Conservation (phyloP, 2,797 vertebrate species). For the Chelidonichthys spinosus region DNA sequence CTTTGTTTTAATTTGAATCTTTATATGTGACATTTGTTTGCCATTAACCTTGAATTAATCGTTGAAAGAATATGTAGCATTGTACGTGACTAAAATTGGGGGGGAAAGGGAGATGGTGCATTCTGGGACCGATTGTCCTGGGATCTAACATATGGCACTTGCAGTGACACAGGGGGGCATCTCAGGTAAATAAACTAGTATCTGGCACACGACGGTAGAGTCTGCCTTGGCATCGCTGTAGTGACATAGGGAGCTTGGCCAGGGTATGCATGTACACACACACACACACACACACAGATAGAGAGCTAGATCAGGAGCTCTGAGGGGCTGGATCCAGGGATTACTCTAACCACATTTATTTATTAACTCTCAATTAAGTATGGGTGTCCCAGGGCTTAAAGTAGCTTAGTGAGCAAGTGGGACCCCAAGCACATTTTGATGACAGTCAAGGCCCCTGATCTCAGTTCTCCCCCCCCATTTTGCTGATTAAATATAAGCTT, state of each 20-base stretch:
- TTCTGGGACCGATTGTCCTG: conserved; percentile 57
- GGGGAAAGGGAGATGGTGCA: conserved; percentile 18
- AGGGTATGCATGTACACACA: conserved; percentile 42
- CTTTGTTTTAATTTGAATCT: neutral
- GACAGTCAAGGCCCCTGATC: conserved; percentile 81
- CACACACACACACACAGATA: conserved; percentile 29
- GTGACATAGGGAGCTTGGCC: conserved; percentile 74
- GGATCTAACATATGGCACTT: conserved; percentile 88
- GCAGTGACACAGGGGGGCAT: conserved; percentile 76
- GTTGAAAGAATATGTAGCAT: neutral
- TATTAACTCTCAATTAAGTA: conserved; percentile 87
- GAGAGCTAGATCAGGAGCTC: conserved; percentile 53
- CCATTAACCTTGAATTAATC: neutral
- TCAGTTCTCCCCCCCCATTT: conserved; percentile 79
- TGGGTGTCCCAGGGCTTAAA: conserved; percentile 78
- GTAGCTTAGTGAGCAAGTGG: conserved; percentile 78
- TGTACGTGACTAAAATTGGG: neutral
- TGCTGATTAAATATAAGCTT: conserved; percentile 86
- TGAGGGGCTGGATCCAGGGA: conserved; percentile 79
- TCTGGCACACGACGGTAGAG: conserved; percentile 79
- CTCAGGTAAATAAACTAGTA: conserved; percentile 90
- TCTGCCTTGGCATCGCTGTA: conserved; percentile 80
- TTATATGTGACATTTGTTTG: neutral
- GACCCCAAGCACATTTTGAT: conserved; percentile 79
- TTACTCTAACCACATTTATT: conserved; percentile 84